A percentile compares a stretch with the other conserved stretches of the same genome.
phyloP scores from a whole-genome alignment of 2,888 invertebrate genomes.

The Drosophila imparisetae region DNA sequence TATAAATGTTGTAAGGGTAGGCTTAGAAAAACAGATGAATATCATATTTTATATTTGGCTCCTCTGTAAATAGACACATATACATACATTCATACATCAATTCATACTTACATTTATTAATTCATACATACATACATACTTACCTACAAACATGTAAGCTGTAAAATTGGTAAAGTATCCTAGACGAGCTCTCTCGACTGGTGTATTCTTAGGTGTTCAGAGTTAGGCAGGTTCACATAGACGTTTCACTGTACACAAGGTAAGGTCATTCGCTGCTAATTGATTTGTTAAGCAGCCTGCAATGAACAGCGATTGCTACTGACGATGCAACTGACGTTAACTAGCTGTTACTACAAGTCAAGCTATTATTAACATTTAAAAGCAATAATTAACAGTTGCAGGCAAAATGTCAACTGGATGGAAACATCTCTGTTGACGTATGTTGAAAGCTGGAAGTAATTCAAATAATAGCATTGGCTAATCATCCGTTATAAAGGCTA shows the following conservation, averaged over 20 bases:
- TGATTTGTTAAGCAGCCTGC: neutral
- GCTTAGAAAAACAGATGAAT: neutral
- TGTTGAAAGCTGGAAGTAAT: neutral
- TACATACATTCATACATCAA: neutral
- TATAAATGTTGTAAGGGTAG: neutral
- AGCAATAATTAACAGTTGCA: neutral
- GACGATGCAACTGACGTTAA: slow-evolving; percentile 1
- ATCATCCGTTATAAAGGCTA: neutral
- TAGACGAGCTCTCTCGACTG: neutral
- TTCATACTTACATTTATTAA: neutral
- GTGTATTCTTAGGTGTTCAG: neutral
- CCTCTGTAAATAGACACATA: neutral
- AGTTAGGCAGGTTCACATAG: neutral
- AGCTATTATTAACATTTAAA: neutral
- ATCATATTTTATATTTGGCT: neutral
- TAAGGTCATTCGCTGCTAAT: neutral
- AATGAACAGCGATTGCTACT: neutral
- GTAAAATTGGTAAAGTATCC: neutral
- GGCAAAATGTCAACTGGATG: neutral
- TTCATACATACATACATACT: neutral
- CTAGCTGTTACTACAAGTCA: neutral
- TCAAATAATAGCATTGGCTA: neutral
- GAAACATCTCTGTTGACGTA: neutral
- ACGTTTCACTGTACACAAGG: neutral
- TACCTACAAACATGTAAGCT: neutral